phyloP scores from a whole-genome alignment of 2,888 invertebrate genomes.

The Empis livida region DNA sequence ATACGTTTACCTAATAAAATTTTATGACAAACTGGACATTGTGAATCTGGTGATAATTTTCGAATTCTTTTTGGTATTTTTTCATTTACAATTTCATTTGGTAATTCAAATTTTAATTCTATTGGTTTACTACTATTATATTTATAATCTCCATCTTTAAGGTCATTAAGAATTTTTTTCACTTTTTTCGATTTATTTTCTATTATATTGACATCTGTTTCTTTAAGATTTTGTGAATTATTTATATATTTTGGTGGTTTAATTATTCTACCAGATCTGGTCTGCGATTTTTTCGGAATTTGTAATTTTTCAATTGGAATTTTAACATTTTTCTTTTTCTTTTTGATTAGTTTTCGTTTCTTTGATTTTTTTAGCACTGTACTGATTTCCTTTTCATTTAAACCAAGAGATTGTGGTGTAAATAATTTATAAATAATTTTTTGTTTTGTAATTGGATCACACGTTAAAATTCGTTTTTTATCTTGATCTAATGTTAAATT shows the following conservation, averaged over 20 bases:
- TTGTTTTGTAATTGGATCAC: constrained; percentile 12
- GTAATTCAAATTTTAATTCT: not conserved
- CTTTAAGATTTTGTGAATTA: not conserved
- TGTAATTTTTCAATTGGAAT: not conserved
- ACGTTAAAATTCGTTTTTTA: no score
- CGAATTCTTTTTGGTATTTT: constrained; percentile 11
- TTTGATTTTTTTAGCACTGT: constrained; percentile 18
- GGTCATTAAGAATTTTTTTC: not conserved
- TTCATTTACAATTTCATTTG: not conserved
- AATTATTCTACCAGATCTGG: not conserved
- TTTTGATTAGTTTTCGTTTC: constrained; percentile 12
- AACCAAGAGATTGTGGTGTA: constrained; percentile 23
- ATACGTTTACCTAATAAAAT: constrained; percentile 28
- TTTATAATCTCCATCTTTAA: constrained; percentile 9
- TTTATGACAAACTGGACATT: constrained; percentile 30
- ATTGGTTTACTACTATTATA: constrained; percentile 9
- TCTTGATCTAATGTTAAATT: constrained; percentile 11
- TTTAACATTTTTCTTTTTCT: no score
- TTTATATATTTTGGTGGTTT: not conserved
- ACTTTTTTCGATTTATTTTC: not conserved
- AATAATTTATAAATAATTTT: constrained; percentile 28
- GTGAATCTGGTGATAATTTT: constrained; percentile 23
- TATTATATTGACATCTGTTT: not conserved
- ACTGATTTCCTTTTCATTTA: constrained; percentile 13
- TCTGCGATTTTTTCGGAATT: not conserved